Conservation (phyloP, 2,888 invertebrate species). For the Dexiosoma caninum region DNA sequence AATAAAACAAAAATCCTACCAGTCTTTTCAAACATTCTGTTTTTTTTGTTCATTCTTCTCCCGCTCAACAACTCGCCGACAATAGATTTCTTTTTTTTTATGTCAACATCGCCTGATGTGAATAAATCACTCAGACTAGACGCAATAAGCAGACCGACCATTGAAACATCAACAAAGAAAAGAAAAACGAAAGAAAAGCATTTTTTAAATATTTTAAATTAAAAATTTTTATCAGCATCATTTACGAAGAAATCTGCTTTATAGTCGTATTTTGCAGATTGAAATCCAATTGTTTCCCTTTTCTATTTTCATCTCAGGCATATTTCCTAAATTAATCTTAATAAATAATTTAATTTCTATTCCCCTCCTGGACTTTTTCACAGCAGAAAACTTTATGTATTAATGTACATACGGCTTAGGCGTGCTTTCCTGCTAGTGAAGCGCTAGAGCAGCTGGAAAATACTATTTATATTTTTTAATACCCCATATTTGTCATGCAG, state of each 20-base stretch:
- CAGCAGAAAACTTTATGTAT: no score
- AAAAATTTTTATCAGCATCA: constrained; percentile 30
- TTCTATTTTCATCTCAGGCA: background rate
- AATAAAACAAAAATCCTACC: constrained; percentile 3
- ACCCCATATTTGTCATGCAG: background rate
- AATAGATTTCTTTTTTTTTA: constrained; percentile 33
- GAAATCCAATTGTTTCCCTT: background rate
- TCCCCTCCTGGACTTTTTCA: background rate
- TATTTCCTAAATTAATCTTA: constrained; percentile 24
- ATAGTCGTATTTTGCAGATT: background rate
- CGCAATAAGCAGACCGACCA: background rate
- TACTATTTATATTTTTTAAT: constrained; percentile 10
- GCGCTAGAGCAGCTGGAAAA: no score
- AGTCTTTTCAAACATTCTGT: background rate
- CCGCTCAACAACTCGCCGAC: background rate
- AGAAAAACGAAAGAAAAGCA: background rate
- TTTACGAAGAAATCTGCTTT: background rate
- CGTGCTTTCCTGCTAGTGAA: no score
- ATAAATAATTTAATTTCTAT: constrained; percentile 14
- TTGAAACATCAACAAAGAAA: background rate
- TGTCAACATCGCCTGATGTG: constrained; percentile 38
- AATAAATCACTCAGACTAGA: constrained; percentile 42
- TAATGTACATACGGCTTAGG: no score
- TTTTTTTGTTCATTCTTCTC: background rate
- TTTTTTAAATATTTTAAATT: constrained; percentile 15